Base-by-base conservation (phyloP, 1,140 invertebrate species). In the Lepidurus couesii region DNA sequence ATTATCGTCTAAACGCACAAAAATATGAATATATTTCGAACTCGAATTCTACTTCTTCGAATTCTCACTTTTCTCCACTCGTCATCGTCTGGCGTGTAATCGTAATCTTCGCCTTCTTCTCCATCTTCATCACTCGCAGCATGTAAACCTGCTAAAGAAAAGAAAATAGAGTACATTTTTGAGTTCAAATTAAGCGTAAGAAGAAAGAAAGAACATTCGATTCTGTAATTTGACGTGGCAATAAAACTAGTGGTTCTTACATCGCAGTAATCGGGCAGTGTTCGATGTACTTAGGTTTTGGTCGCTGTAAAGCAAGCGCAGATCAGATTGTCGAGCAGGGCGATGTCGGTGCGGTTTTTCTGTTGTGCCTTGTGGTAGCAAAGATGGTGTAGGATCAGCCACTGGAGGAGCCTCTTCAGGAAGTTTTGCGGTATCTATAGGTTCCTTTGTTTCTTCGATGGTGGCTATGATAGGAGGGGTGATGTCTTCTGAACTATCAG, bases 1-100 rank as follows among this genome's bases (percentile, higher is more conserved):
- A 98, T 97, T 79, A 98, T 98, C 24, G 93, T 97, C 88, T 89
- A 81, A 42, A 81, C 77, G 82, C 80, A 45, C 76, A 80, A 80
- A 78, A 80, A 16, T 11, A 34, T 65, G 1, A 7, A 21, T 65
- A 65, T 65, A n/a, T 34, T 34, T 34, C 3, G 3, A 4, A 34
- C 3, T 34, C 26, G 3, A 4, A 34, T 4, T 34, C 26, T 3
- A 34, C 26, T 34, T 4, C 3, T 4, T 4, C 0, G 34, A 34
- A 34, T 4, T 34, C 4, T 77, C 77, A 81, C 77, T 80, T 83
- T 80, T 81, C 82, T 73, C 87, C 90, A 90, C 79, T 92, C 92
- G 82, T 91, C 91, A 83, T 93, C 91, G 80, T 92, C 91, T 0
- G 90, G 90, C 83, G 90, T 91, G 79, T 92, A 92, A 82, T 92